phyloP scores from a whole-genome alignment of 2,113 vertebrate genomes.

The Phylloscopus whistleri region DNA sequence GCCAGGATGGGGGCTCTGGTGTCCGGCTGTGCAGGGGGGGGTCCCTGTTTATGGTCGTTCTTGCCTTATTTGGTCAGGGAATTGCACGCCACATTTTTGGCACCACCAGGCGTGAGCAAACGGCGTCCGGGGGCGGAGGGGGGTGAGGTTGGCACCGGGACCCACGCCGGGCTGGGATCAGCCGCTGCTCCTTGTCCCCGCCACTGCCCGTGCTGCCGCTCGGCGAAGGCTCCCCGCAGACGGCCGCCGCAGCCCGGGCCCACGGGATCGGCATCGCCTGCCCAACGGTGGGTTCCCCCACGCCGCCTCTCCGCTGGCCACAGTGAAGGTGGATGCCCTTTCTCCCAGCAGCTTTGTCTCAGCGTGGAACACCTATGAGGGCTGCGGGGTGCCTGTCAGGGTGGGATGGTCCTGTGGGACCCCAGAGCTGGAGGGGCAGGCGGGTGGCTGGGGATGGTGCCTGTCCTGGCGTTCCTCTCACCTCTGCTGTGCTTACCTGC shows the following conservation, averaged over 20 bases:
- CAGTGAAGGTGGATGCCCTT: neutral
- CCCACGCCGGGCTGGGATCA: neutral
- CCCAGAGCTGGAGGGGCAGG: neutral
- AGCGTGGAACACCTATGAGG: neutral
- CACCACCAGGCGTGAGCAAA: constrained; percentile 28
- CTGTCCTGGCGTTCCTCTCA: neutral
- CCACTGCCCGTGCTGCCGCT: neutral
- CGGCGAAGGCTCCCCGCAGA: neutral
- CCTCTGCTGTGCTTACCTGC: neutral
- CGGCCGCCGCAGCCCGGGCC: neutral
- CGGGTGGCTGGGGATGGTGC: neutral
- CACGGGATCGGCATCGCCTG: neutral
- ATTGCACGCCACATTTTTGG: constrained; percentile 61
- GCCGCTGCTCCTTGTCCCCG: neutral
- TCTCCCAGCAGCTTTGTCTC: neutral
- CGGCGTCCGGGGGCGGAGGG: neutral
- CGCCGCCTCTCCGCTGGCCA: neutral
- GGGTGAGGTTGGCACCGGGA: constrained; percentile 44
- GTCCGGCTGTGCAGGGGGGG: neutral
- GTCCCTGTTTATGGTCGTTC: constrained; percentile 53
- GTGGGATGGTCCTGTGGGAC: neutral
- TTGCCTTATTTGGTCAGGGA: constrained; percentile 66
- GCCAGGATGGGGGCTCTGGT: neutral
- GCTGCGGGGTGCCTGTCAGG: neutral
- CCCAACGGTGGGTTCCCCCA: neutral